Conservation (phyloP, 2,113 vertebrate genomes). For the Anolis sagrei region DNA sequence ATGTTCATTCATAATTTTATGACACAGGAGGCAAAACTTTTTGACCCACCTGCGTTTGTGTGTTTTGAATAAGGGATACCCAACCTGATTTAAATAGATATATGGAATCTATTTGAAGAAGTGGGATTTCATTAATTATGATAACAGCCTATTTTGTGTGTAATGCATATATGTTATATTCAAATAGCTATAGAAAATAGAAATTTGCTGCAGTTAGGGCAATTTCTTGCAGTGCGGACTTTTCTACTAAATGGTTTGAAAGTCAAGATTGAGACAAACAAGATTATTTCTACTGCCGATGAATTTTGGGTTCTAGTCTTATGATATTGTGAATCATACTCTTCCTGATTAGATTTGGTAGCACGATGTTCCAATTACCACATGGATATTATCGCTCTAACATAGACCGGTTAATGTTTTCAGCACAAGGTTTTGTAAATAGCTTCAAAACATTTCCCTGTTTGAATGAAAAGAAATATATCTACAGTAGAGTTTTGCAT, state of each 20-base stretch:
- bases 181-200: neutral
- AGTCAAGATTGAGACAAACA: slow-evolving; percentile 28
- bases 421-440: neutral
- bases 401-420: neutral
- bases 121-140: neutral
- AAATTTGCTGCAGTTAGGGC: neutral
- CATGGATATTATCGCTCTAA: slow-evolving; percentile 34
- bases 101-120: neutral
- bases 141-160: neutral
- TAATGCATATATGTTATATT: neutral
- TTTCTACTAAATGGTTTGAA: slow-evolving; percentile 32
- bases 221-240: neutral
- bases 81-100: neutral
- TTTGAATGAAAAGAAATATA: neutral
- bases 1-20: no score
- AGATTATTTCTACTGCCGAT: neutral
- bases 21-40: no score
- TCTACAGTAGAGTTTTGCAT: no score
- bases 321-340: slow-evolving; percentile 46
- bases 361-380: slow-evolving; percentile 34
- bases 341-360: slow-evolving; percentile 47
- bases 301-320: slow-evolving; percentile 34
- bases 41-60: no score
- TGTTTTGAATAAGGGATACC: no score
- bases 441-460: neutral